Base-by-base conservation (phyloP, 2,113 vertebrate species). In the Grantiella picta region DNA sequence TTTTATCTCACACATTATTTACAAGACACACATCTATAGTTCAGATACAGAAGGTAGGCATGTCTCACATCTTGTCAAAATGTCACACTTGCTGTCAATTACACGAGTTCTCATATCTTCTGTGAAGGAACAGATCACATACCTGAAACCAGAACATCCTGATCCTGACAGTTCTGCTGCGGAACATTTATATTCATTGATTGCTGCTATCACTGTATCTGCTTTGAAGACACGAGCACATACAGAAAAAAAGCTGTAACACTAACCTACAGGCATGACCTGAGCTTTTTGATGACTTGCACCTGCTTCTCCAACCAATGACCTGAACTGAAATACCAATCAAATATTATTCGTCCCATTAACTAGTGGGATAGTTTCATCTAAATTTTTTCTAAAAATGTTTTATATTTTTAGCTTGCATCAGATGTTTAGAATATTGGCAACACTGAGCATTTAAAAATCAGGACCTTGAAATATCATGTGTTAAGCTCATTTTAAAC, bases 1-100 rank as follows among this genome's bases (percentile, higher is more conserved):
- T n/a, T 73, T 95, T 79, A 87, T 85, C 61, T 71, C 49, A 77
- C n/a, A 24, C 53, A 53, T 60, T 78, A 92, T 94, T 89, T 93
- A 86, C 69, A 86, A 92, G 64, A 17, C 29, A 73, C 16, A 79
- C 53, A 71, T 87, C 91, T 38, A 52, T 38, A 68, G n/a, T 31
- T 89, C 53, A 82, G 83, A 57, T 65, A 61, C 31, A 66, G 80
- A 81, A 92, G 27, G 52, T 18, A 89, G 24, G 10, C n/a, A 72
- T 36, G 13, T 78, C 60, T 91, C 8, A 2, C 40, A 40, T 64
- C 73, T 79, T 92, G 91, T 96, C 83, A 82, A 90, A 82, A 84
- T 36, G 49, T 23, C 36, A 68, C 14, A 20, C 9, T 76, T 18
- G 2, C 56, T 88, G 79, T 83, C 85, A 90, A 27, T 86, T 96